Conservation (phyloP, 92 coral and sea anemone species). For the Actinostola sp. region DNA sequence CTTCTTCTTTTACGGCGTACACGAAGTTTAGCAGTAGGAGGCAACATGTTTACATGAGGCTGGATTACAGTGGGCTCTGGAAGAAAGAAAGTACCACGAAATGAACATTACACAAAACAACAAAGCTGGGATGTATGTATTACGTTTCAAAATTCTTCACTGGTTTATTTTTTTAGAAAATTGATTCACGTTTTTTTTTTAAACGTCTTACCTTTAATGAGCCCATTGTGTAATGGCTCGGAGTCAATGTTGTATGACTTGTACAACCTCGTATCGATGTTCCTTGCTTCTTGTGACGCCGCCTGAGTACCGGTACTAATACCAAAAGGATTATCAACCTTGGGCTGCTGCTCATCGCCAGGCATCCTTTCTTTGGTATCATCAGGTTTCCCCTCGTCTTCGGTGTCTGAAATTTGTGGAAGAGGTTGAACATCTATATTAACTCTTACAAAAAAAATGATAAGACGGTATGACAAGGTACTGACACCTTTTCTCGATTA, state of each 20-base stretch:
- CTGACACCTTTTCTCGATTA: too few relatives aligned
- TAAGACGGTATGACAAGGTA: too few relatives aligned
- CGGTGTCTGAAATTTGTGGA: too few relatives aligned
- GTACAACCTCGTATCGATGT: not conserved
- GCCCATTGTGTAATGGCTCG: not conserved
- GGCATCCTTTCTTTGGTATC: not conserved
- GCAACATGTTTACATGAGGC: not conserved
- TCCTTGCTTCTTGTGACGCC: not conserved
- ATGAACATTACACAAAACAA: too few relatives aligned
- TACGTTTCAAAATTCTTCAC: too few relatives aligned
- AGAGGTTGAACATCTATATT: not conserved
- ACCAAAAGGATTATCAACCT: not conserved
- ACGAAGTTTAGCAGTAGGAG: not conserved
- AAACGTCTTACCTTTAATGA: conserved; percentile 13
- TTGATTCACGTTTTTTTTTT: too few relatives aligned
- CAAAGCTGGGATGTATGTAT: too few relatives aligned
- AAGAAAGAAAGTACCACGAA: too few relatives aligned
- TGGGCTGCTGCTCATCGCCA: not conserved
- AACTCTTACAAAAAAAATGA: too few relatives aligned
- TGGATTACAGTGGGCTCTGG: not conserved
- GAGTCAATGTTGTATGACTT: not conserved
- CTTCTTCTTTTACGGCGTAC: not conserved
- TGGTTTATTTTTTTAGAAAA: too few relatives aligned
- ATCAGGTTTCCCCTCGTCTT: too few relatives aligned
- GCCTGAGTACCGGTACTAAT: not conserved